Base-by-base conservation (phyloP, 2,113 vertebrate species). In the Connochaetes taurinus region DNA sequence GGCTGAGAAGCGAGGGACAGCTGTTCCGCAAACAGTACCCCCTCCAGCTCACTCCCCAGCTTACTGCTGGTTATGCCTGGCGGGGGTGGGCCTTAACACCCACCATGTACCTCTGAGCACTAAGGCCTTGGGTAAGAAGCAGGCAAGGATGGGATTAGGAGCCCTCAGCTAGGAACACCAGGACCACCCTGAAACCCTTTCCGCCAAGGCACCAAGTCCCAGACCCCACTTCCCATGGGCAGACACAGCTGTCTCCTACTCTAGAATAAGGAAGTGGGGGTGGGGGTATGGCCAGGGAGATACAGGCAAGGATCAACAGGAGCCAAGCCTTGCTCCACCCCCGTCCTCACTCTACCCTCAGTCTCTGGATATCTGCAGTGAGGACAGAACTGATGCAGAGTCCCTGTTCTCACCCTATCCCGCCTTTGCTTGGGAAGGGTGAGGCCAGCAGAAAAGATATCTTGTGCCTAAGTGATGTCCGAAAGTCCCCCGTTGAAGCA, bases 1-100 rank as follows among this genome's bases (percentile, higher is more conserved):
- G 93, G 36, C 97, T 78, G 95, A 93, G 95, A 95, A 76, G 67
- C 84, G 82, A 96, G 94, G 17, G 60, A 52, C 91, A 96, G 91
- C 50, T 97, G 95, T 87, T 93, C 58, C 29, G 36, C 9, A 27
- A 86, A 43, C 4, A 4, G 36, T 76, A 1, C 14, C 19, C 47
- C 27, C 33, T 31, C 82, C 43, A 45, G 10, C 29, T 76, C 55
- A 83, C 14, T 40, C 67, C 17, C 6, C 60, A 45, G 40, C 7
- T 67, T 21, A 62, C 47, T 64, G n/a, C 23, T 67, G 23, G 64
- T 40, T 57, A 25, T 13, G 16, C 21, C 57, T 88, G 53, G 74
- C 3, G 6, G 13, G 60, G n/a, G 67, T n/a, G 60, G 17, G 15
- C 33, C 43, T 60, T 33, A 71, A 82, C 60, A 78, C 36, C 53